A percentile compares a stretch with the other conserved stretches of the same genome.
These are phyloP conservation scores for Fissipunctia ypsillon DNA, from an alignment of 2,888 invertebrate genomes.

Conservation along the genomic window DNA sequence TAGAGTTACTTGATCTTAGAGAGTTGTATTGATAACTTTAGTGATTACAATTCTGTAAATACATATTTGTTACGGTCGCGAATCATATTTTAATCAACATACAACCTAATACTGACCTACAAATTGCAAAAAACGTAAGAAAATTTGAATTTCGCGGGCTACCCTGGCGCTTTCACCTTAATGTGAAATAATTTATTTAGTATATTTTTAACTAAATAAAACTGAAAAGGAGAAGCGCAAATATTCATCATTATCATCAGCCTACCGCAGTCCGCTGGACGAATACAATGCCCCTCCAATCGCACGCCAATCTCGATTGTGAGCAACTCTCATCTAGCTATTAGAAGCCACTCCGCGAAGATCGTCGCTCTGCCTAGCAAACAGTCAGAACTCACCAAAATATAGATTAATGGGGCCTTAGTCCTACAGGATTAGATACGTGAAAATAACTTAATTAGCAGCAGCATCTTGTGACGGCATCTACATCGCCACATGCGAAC, in stretches of 20 bases:
- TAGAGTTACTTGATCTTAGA: too few species aligned
- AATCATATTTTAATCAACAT: too few species aligned
- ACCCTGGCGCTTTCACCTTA: too few species aligned
- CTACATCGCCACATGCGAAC: too few species aligned
- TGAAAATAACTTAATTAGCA: background rate
- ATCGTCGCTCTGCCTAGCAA: background rate
- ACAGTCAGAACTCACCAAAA: background rate
- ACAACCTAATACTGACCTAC: too few species aligned
- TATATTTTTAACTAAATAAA: background rate
- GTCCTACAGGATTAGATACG: background rate
- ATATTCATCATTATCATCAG: background rate
- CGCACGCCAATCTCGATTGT: background rate
- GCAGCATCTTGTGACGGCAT: background rate
- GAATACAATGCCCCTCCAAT: background rate
- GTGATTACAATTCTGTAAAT: too few species aligned
- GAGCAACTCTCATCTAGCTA: background rate
- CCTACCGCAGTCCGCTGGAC: background rate
- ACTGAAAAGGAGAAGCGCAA: background rate
- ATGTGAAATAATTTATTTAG: background rate
- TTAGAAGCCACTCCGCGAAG: background rate
- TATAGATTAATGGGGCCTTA: background rate
- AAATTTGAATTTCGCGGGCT: too few species aligned
- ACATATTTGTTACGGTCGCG: too few species aligned
- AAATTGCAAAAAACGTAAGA: too few species aligned
- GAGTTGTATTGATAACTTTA: too few species aligned